Conservation (phyloP, 2,797 vertebrate genomes). For the Notamacropus eugenii region DNA sequence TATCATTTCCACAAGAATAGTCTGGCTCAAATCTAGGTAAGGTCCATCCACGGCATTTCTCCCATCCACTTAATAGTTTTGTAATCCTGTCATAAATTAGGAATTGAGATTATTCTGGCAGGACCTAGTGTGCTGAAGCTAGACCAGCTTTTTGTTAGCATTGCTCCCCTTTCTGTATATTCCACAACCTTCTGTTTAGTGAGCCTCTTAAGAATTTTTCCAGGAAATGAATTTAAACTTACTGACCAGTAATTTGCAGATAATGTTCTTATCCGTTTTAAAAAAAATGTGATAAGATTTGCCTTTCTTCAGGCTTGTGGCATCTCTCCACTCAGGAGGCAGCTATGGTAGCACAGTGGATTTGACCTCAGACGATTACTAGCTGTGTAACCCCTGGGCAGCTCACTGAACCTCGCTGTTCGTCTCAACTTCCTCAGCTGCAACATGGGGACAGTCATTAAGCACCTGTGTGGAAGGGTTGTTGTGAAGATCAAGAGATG, state of each 20-base stretch:
- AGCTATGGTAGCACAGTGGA: background rate
- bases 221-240: background rate
- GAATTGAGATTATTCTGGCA: background rate
- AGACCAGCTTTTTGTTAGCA: background rate
- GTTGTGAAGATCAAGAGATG: background rate
- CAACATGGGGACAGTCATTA: background rate
- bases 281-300: background rate
- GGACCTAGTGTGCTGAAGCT: background rate
- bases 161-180: background rate
- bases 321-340: background rate
- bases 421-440: background rate
- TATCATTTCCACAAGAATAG: background rate
- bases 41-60: background rate
- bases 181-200: background rate
- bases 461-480: background rate
- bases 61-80: background rate
- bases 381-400: background rate
- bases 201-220: background rate
- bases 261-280: background rate
- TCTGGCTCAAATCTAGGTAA: background rate
- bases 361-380: background rate
- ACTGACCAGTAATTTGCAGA: background rate
- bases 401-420: background rate
- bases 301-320: background rate
- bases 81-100: background rate